Evolutionary conservation across 2,797 vertebrate genomes (phyloP).

Genomic region (Schizopygopsis malacanthus): DNA sequence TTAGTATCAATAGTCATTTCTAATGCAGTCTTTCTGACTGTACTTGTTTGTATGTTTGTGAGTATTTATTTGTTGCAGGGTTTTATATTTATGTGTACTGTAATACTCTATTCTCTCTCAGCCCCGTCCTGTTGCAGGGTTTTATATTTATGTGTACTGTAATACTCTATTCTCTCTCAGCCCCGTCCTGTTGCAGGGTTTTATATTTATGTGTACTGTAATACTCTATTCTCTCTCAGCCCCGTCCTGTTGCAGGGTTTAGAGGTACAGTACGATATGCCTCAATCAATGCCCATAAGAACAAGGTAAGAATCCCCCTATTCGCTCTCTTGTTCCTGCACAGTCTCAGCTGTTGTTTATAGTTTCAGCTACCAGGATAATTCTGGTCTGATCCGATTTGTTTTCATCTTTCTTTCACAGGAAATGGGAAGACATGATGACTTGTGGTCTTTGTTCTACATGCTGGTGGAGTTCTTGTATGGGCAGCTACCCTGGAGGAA

Average conservation of each 20-base stretch:
- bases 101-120: slow-evolving; percentile 64
- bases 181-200: slow-evolving; percentile 80
- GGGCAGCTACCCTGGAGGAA: slow-evolving; percentile 98
- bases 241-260: slow-evolving; percentile 95
- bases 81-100: not conserved
- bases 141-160: slow-evolving; percentile 61
- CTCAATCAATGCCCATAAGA: slow-evolving; percentile 96
- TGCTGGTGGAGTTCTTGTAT: slow-evolving; percentile 97
- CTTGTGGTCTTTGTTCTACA: slow-evolving; percentile 99
- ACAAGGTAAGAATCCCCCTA: slow-evolving; percentile 82
- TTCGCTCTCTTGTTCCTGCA: not conserved
- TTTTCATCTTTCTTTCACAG: slow-evolving; percentile 70
- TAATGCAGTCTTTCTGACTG: not conserved
- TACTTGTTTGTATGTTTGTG: not conserved
- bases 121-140: slow-evolving; percentile 96
- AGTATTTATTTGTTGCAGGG: not conserved
- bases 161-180: slow-evolving; percentile 70
- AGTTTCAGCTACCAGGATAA: not conserved
- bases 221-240: slow-evolving; percentile 74
- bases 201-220: not conserved
- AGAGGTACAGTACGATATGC: slow-evolving; percentile 97
- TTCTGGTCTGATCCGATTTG: slow-evolving; percentile 9
- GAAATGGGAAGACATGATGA: slow-evolving; percentile 99
- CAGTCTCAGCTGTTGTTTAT: not conserved
- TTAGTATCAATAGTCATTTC: slow-evolving; percentile 76